Evolutionary conservation across 2,113 vertebrate genomes (phyloP).

Genomic region (Mustelus asterias): DNA sequence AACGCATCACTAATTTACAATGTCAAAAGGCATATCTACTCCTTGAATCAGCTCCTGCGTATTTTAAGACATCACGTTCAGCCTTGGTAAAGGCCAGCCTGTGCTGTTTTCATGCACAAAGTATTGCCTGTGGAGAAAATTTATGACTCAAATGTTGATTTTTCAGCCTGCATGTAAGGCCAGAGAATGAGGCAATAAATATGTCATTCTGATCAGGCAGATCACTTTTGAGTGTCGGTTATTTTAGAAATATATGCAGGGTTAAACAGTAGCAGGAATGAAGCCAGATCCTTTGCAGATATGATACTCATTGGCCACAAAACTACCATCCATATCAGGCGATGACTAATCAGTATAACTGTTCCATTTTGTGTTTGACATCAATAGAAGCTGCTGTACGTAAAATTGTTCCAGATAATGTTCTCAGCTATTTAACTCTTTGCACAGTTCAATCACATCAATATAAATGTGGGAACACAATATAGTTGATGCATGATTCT

Average conservation of each 20-base stretch:
- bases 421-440: slow-evolving; percentile 28
- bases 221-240: slow-evolving; percentile 30
- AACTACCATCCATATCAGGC: neutral
- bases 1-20: slow-evolving; percentile 17
- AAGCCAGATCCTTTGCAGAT: slow-evolving; percentile 26
- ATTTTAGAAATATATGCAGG: slow-evolving; percentile 32
- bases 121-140: slow-evolving; percentile 29
- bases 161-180: slow-evolving; percentile 35
- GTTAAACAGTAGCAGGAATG: slow-evolving; percentile 25
- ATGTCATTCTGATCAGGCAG: slow-evolving; percentile 36
- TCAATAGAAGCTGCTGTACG: slow-evolving; percentile 29
- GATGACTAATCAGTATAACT: slow-evolving; percentile 31
- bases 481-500: neutral
- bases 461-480: neutral
- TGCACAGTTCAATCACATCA: neutral
- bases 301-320: slow-evolving; percentile 20
- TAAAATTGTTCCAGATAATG: slow-evolving; percentile 31
- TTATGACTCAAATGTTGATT: slow-evolving; percentile 37
- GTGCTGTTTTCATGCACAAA: slow-evolving; percentile 23
- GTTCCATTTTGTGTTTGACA: slow-evolving; percentile 35
- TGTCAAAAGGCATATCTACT: slow-evolving; percentile 20
- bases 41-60: slow-evolving; percentile 4
- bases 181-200: slow-evolving; percentile 37
- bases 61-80: slow-evolving; percentile 35
- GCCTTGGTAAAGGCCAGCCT: slow-evolving; percentile 13